Evolutionary conservation across 1,140 invertebrate genomes (phyloP).

Genomic region (Caenorhabditis tropicalis): DNA sequence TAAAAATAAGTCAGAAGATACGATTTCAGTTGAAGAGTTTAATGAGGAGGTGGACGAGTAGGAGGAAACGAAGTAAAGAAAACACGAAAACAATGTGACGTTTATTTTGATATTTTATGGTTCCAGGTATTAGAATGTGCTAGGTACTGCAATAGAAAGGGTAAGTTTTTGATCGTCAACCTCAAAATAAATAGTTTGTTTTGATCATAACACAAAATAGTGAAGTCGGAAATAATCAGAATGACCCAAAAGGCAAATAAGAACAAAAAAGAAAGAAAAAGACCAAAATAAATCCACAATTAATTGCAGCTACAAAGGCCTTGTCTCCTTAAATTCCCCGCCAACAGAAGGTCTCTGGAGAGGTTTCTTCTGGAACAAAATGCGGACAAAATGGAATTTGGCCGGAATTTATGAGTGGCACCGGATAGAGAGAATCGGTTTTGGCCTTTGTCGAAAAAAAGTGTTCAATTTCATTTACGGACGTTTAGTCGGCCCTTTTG

Average conservation of each 20-base stretch:
- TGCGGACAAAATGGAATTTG: conserved; percentile 15
- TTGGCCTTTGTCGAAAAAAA: background rate
- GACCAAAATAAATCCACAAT: background rate
- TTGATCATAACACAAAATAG: too few relatives aligned
- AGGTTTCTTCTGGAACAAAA: conserved; percentile 32
- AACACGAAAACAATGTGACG: too few relatives aligned
- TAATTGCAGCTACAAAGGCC: background rate
- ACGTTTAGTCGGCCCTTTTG: conserved; percentile 6
- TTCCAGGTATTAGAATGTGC: too few relatives aligned
- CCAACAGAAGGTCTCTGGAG: conserved; percentile 11
- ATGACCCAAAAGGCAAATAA: background rate
- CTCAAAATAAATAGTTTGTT: too few relatives aligned
- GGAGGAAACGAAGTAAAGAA: too few relatives aligned
- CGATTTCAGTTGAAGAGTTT: background rate
- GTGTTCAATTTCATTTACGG: conserved; percentile 36
- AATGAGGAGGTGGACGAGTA: background rate
- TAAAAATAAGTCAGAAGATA: background rate
- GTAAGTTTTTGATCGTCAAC: too few relatives aligned
- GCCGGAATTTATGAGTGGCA: conserved; percentile 20
- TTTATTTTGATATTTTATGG: too few relatives aligned
- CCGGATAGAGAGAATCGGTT: background rate
- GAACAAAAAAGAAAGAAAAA: background rate
- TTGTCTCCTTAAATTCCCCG: background rate
- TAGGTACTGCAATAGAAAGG: too few relatives aligned
- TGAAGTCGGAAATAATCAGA: background rate